Evolutionary conservation across 2,888 invertebrate species (phyloP).

Genomic region (Anthophora plumipes): DNA sequence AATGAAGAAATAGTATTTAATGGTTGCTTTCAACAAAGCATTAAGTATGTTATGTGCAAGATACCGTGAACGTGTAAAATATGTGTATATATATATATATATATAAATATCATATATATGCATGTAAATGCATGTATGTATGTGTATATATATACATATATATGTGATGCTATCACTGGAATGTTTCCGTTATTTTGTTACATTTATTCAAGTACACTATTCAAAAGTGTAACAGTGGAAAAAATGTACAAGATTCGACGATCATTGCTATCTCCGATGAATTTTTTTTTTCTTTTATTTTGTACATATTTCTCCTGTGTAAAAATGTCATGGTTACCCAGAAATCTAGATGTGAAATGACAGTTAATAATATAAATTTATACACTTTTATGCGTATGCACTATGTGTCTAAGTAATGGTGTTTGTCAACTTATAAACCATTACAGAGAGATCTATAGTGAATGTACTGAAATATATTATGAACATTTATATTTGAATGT

Average conservation of each 20-base stretch:
- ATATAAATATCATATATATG: too few species aligned
- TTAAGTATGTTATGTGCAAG: constrained; percentile 55
- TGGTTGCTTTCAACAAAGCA: constrained; percentile 53
- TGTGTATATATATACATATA: constrained; percentile 6
- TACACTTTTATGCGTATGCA: constrained; percentile 34
- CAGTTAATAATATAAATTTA: constrained; percentile 33
- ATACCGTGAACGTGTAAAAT: constrained; percentile 17
- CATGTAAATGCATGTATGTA: too few species aligned
- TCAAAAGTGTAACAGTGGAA: constrained; percentile 18
- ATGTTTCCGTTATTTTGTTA: constrained; percentile 32
- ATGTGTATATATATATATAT: constrained; percentile 11
- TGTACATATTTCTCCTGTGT: constrained; percentile 39
- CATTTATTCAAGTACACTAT: constrained; percentile 28
- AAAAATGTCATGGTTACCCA: constrained; percentile 42
- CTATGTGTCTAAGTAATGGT: constrained; percentile 69
- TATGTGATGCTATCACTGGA: constrained; percentile 37
- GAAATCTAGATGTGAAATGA: constrained; percentile 32
- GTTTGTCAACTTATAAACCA: constrained; percentile 75
- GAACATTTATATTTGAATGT: constrained; percentile 32
- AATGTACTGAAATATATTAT: constrained; percentile 17
- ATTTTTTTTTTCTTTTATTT: constrained; percentile 36
- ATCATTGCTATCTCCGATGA: constrained; percentile 10
- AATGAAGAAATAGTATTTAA: constrained; percentile 41
- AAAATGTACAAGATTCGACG: constrained; percentile 10
- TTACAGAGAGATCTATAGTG: constrained; percentile 72